phyloP scores from a whole-genome alignment of 2,113 vertebrate species.

The Garra rufa region DNA sequence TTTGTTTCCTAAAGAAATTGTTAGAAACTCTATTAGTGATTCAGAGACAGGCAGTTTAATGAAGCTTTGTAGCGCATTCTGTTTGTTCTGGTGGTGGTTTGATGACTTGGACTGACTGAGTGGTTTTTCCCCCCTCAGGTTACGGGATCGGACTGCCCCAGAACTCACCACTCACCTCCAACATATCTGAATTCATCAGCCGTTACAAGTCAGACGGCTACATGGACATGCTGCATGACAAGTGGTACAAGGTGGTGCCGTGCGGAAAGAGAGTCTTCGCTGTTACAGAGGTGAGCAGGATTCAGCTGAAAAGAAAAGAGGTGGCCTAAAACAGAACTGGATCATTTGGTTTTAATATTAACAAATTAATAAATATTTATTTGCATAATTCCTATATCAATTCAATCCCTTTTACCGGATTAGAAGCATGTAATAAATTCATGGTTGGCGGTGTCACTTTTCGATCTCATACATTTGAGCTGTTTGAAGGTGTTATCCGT shows the following conservation, averaged over 20 bases:
- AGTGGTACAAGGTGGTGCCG: constrained; percentile 95
- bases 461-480: not conserved
- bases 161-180: constrained; percentile 87
- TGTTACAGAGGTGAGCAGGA: constrained; percentile 83
- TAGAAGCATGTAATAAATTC: constrained; percentile 33
- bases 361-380: constrained; percentile 21
- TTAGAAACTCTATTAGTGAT: not conserved
- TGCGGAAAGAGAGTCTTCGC: constrained; percentile 90
- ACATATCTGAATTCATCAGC: constrained; percentile 90
- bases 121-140: constrained; percentile 69
- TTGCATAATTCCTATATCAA: not conserved
- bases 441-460: not conserved
- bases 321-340: not conserved
- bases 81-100: not conserved
- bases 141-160: constrained; percentile 91
- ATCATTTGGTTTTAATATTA: constrained; percentile 9
- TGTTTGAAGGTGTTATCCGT: not conserved
- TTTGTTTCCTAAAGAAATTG: not conserved
- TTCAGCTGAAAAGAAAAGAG: not conserved
- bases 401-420: constrained; percentile 24
- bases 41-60: not conserved
- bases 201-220: constrained; percentile 90
- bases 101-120: constrained; percentile 23
- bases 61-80: not conserved
- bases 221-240: constrained; percentile 92